Evolutionary conservation across 2,797 vertebrate species (phyloP), one percentile per base, ranked within the genome.

Genomic region (Rhinogobio ventralis): DNA sequence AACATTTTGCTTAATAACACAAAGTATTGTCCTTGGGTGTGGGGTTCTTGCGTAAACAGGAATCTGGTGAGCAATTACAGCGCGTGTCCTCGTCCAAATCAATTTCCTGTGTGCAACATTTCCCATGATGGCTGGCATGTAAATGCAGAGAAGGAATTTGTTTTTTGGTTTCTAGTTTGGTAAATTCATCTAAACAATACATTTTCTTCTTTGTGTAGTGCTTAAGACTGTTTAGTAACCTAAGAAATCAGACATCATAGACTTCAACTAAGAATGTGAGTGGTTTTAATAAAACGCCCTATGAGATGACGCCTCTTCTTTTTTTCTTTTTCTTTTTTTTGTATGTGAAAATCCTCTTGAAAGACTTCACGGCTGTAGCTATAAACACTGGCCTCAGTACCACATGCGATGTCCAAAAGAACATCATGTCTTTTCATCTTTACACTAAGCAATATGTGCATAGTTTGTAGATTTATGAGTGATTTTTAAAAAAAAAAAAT

Each of bases 11-110:
- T 60, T 79, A 15, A 85, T 73, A 79, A 64, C 39, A 51, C 23
- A 66, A 20, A 64, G 36, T 64, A 72, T 72, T 79, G 83, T 51
- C 2, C 23, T 46, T 84, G 83, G 67, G 75, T 72, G 67, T 85
- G 75, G 83, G 45, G 42, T 62, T 72, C 23, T 64, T 85, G 15
- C 7, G 4, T 64, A 79, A 79, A 79, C 83, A 85, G 75, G 76
- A 85, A 79, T 64, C 15, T 20, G 20, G n/a, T 51, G 9, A 64
- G 68, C 36, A 53, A 85, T 79, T 79, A 69, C 23, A 66, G 30
- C 3, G 6, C 20, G 20, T 62, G 53, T 39, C 55, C 8, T 45
- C 4, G 6, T 68, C 42, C 8, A 8, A n/a, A 36, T 79, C n/a
- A 39, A 23, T 73, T 79, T 85, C 83, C 76, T 79, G 82, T 60